Conservation (phyloP, 2,888 invertebrate species). For the Dryocosmus kuriphilus region DNA sequence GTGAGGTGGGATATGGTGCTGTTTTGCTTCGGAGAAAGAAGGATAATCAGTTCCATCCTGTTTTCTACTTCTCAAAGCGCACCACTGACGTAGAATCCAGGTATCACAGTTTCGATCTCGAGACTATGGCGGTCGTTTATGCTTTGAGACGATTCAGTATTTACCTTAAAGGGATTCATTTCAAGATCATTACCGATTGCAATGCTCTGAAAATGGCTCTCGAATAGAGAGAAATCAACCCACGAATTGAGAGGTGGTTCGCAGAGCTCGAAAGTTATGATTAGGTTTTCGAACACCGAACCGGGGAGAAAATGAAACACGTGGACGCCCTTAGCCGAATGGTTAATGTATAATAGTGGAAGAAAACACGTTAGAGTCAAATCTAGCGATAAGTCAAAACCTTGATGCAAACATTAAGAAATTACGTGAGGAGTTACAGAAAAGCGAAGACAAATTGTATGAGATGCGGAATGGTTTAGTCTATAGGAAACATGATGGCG, state of each 20-base stretch:
- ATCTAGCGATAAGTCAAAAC: too few species aligned
- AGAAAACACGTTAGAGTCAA: too few species aligned
- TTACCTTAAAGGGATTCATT: constrained; percentile 57
- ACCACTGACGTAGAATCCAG: constrained; percentile 37
- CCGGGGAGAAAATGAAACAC: too few species aligned
- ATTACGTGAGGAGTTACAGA: too few species aligned
- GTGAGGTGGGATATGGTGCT: constrained; percentile 52
- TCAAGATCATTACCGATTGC: constrained; percentile 64
- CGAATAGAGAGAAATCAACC: too few species aligned
- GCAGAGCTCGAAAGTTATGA: constrained; percentile 9
- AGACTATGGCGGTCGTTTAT: constrained; percentile 46
- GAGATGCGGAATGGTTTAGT: too few species aligned
- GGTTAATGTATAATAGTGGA: too few species aligned
- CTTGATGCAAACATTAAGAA: too few species aligned
- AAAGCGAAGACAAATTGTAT: too few species aligned
- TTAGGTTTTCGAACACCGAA: background rate
- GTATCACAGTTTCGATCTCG: constrained; percentile 45
- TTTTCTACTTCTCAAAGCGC: constrained; percentile 43
- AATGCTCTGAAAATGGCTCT: too few species aligned
- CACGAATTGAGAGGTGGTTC: constrained; percentile 49
- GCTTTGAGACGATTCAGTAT: constrained; percentile 56
- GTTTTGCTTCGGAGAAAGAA: constrained; percentile 44
- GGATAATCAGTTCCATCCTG: constrained; percentile 55
- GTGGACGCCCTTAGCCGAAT: too few species aligned
- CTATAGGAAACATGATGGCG: too few species aligned